phyloP scores from a whole-genome alignment of 1,140 invertebrate genomes.

The Bombus confusus region DNA sequence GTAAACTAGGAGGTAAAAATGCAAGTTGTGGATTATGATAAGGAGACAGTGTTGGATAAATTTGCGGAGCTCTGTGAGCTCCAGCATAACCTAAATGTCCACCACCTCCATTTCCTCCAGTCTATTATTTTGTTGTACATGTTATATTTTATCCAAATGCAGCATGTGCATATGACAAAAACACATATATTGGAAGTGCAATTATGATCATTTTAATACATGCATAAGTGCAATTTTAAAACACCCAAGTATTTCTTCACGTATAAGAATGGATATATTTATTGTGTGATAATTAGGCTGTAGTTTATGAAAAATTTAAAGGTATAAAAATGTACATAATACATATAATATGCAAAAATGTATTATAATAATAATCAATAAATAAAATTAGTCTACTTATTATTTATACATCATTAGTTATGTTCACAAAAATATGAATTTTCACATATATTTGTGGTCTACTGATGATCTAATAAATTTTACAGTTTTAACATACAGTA shows the following conservation, averaged over 20 bases:
- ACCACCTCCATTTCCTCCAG: constrained; percentile 76
- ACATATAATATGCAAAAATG: neutral
- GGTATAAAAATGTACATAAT: neutral
- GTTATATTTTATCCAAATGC: constrained; percentile 75
- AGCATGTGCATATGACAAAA: constrained; percentile 75
- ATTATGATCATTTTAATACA: constrained; percentile 16
- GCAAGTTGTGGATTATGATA: constrained; percentile 82
- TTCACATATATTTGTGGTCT: neutral
- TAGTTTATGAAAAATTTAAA: neutral
- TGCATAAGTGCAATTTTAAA: constrained; percentile 25
- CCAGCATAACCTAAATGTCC: constrained; percentile 80
- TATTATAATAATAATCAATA: neutral
- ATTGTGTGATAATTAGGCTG: neutral
- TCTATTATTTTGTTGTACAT: constrained; percentile 72
- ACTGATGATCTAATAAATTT: neutral
- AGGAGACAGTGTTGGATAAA: constrained; percentile 81
- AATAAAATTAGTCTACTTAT: neutral
- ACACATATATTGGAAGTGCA: constrained; percentile 48
- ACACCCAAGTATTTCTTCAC: neutral
- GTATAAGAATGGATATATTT: neutral
- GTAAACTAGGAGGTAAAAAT: constrained; percentile 81
- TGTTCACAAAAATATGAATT: neutral
- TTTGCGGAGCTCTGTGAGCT: constrained; percentile 81
- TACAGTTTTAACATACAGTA: neutral
- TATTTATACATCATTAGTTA: neutral